Conservation (phyloP, 1,140 invertebrate genomes). For the Drosophila kanapiae region DNA sequence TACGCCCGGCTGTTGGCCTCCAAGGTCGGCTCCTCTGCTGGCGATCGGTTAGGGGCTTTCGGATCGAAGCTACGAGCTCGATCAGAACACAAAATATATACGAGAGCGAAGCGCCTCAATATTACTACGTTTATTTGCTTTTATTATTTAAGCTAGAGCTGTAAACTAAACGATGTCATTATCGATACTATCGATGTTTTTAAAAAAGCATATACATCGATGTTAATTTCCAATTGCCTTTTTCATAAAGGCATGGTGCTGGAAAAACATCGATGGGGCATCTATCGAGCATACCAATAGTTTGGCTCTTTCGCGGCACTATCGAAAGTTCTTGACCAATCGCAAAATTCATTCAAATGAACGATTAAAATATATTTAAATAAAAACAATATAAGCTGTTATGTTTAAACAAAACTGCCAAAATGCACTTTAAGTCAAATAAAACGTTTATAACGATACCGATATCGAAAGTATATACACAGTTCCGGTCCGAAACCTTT, state of each 20-base stretch:
- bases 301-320: no score
- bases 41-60: background rate
- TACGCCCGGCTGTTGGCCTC: constrained; percentile 21
- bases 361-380: no score
- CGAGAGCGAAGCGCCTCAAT: constrained; percentile 39
- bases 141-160: constrained; percentile 2
- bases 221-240: background rate
- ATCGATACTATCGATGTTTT: background rate
- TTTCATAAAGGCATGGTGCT: background rate
- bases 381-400: background rate
- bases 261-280: background rate
- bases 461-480: background rate
- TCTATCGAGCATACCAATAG: background rate
- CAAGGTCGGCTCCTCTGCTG: constrained; percentile 19
- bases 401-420: background rate
- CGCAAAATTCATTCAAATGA: no score
- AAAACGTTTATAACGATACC: background rate
- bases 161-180: constrained; percentile 1
- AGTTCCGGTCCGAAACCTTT: background rate
- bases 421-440: no score
- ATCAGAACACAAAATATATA: constrained; percentile 50
- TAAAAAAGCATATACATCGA: background rate
- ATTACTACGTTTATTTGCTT: constrained; percentile 23
- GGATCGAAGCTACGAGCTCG: constrained; percentile 25
- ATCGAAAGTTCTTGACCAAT: no score